Conservation (phyloP, 2,113 vertebrate genomes). For the Octodon degus region DNA sequence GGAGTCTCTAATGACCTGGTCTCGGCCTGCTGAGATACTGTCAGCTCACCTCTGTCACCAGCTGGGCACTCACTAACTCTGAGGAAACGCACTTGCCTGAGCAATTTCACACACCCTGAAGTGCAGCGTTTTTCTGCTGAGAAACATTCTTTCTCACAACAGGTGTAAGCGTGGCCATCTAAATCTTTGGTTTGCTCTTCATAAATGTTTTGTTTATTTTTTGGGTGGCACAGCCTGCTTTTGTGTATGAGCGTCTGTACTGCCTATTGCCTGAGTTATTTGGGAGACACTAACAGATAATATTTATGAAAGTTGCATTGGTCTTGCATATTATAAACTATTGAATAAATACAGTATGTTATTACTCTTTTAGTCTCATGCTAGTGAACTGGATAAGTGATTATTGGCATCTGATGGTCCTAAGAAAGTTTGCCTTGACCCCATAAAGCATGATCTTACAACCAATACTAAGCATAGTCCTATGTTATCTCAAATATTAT, state of each 20-base stretch:
- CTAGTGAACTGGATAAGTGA: neutral
- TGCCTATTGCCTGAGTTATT: too few species aligned
- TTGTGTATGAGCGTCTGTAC: neutral
- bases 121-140: neutral
- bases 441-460: neutral
- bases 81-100: neutral
- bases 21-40: fast-evolving
- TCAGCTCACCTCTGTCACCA: fast-evolving
- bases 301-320: neutral
- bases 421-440: neutral
- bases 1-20: fast-evolving
- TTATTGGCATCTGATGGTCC: neutral
- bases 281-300: neutral
- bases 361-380: neutral
- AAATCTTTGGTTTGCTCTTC: neutral
- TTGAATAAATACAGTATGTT: neutral
- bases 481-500: neutral
- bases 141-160: neutral
- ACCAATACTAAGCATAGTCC: neutral
- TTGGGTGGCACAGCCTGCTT: neutral
- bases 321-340: fast-evolving
- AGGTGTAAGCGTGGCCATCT: fast-evolving
- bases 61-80: too few species aligned
- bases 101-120: neutral
- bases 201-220: neutral